Conservation (phyloP, 2,888 invertebrate species). For the Volucella bombylans region DNA sequence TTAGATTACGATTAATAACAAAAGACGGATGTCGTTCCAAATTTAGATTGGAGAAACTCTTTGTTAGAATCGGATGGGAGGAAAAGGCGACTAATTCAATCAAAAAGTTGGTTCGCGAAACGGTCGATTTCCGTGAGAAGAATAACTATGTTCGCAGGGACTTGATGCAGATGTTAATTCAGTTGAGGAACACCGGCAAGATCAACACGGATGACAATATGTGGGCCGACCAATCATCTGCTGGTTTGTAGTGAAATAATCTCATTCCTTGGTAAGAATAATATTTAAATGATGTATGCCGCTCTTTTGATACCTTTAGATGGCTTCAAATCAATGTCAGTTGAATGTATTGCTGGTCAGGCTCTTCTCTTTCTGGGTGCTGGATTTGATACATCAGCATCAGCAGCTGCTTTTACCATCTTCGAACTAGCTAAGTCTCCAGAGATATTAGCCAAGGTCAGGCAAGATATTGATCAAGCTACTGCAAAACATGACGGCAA, state of each 20-base stretch:
- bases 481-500: conserved; percentile 78
- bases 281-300: background rate
- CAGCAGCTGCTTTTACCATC: conserved; percentile 80
- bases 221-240: conserved; percentile 78
- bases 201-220: conserved; percentile 79
- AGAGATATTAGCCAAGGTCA: conserved; percentile 79
- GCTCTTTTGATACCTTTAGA: conserved; percentile 61
- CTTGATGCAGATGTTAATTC: conserved; percentile 83
- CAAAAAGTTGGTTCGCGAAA: conserved; percentile 80
- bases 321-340: conserved; percentile 78
- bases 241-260: conserved; percentile 70
- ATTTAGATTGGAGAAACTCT: conserved; percentile 76
- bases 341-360: conserved; percentile 81
- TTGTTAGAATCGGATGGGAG: conserved; percentile 75
- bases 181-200: conserved; percentile 82
- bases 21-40: background rate
- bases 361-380: conserved; percentile 82
- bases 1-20: background rate
- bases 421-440: conserved; percentile 82
- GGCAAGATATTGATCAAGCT: conserved; percentile 80
- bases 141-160: conserved; percentile 82
- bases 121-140: conserved; percentile 82
- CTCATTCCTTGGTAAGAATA: no score
- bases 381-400: conserved; percentile 83
- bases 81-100: conserved; percentile 78